Conservation (phyloP, 2,113 vertebrate genomes). For the Hiodon tergisus region DNA sequence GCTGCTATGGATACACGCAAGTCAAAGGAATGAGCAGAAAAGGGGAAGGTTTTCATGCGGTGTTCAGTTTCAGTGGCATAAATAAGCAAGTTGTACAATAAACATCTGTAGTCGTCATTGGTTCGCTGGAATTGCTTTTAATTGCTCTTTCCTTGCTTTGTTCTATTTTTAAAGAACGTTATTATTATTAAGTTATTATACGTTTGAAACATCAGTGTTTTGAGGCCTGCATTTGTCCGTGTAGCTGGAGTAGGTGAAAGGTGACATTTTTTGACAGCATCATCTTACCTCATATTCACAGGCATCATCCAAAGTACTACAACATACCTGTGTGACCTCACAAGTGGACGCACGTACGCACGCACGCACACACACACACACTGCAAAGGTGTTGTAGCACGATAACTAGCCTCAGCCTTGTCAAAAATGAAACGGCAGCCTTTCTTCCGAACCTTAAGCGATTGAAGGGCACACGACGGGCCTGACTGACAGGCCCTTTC, state of each 20-base stretch:
- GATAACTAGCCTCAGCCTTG: constrained; percentile 31
- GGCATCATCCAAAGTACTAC: too few relatives aligned
- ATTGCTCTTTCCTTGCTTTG: constrained; percentile 1
- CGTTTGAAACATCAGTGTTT: neutral
- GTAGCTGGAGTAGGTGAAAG: neutral
- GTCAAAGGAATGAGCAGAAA: constrained; percentile 46
- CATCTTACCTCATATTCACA: constrained; percentile 7
- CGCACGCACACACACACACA: neutral
- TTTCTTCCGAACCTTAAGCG: constrained; percentile 22
- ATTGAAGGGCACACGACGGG: constrained; percentile 35
- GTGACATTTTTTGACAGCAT: neutral
- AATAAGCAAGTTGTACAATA: constrained; percentile 63
- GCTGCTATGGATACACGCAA: constrained; percentile 47
- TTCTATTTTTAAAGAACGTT: neutral
- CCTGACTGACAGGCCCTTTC: constrained; percentile 52
- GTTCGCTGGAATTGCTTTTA: constrained; percentile 52
- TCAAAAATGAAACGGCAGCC: constrained; percentile 33
- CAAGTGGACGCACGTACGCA: neutral
- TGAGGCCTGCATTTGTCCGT: neutral
- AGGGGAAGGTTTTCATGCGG: constrained; percentile 53
- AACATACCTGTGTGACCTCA: neutral
- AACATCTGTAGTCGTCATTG: constrained; percentile 55
- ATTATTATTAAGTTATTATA: constrained; percentile 1
- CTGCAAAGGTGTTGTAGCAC: constrained; percentile 24
- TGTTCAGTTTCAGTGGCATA: constrained; percentile 24